Percentiles rank a stretch among this genome's conserved stretches.
Conservation (phyloP, 2,797 vertebrate genomes). For the Chanos chanos region DNA sequence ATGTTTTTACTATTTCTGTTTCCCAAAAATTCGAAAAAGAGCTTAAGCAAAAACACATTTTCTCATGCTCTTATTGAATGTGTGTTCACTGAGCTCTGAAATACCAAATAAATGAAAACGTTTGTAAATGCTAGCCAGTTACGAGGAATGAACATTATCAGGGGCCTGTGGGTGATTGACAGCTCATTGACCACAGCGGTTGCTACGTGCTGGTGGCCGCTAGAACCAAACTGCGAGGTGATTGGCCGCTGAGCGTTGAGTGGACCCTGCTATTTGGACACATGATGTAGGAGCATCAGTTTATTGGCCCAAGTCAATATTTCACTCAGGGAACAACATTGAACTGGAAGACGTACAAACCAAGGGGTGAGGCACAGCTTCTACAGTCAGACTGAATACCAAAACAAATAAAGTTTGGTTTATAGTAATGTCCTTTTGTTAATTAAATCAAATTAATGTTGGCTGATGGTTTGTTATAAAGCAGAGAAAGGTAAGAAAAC, state of each 20-base stretch:
- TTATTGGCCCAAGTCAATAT: too few species aligned
- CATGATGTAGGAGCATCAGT: too few species aligned
- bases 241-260: conserved; percentile 28
- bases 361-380: too few species aligned
- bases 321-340: too few species aligned
- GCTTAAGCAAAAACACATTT: conserved; percentile 59
- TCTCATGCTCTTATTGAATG: conserved; percentile 31
- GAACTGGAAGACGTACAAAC: too few species aligned
- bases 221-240: conserved; percentile 42
- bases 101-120: conserved; percentile 45
- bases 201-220: conserved; percentile 41
- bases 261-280: background rate
- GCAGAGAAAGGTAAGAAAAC: conserved; percentile 5
- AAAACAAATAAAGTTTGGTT: too few species aligned
- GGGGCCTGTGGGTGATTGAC: conserved; percentile 52
- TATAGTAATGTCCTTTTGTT: too few species aligned
- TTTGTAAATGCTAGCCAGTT: conserved; percentile 61
- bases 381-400: too few species aligned
- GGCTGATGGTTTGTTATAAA: conserved; percentile 11
- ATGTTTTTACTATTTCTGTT: conserved; percentile 49
- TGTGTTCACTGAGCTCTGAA: conserved; percentile 44
- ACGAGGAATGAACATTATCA: conserved; percentile 61
- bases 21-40: conserved; percentile 48
- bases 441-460: too few species aligned
- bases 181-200: conserved; percentile 53